These are phyloP conservation scores for Branchellion lobata DNA, from an alignment of 2,888 invertebrate species.

Conservation along the genomic window DNA sequence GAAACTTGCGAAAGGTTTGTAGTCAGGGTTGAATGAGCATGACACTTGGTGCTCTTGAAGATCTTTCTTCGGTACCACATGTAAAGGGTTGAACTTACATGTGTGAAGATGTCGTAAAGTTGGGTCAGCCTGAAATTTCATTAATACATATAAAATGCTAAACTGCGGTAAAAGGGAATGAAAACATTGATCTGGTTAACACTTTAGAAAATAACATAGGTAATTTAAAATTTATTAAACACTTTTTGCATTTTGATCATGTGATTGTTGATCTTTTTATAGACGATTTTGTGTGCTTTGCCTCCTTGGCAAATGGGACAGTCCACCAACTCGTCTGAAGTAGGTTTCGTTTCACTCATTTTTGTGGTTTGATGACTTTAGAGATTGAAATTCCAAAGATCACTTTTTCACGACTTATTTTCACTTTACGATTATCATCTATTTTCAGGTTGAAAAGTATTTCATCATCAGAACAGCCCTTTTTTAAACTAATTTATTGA, in stretches of 20 bases:
- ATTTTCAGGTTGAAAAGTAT: too few species aligned
- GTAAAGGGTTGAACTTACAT: neutral
- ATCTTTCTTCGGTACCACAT: neutral
- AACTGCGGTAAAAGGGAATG: neutral
- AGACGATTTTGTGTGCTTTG: neutral
- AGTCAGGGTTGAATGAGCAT: constrained; percentile 6
- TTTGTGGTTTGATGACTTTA: too few species aligned
- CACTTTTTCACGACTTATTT: too few species aligned
- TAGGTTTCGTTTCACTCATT: neutral
- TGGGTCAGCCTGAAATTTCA: neutral
- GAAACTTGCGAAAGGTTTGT: neutral
- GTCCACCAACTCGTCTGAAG: neutral
- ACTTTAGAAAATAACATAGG: neutral
- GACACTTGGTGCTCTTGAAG: neutral
- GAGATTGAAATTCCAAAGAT: too few species aligned
- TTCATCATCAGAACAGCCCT: too few species aligned
- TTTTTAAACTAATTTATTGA: too few species aligned
- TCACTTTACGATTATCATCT: too few species aligned
- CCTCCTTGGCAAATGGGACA: neutral
- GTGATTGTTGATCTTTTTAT: constrained; percentile 5
- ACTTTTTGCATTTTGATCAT: constrained; percentile 3
- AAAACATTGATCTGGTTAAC: neutral
- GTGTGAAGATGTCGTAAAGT: neutral
- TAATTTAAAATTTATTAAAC: neutral
- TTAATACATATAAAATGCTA: too few species aligned